These are phyloP conservation scores for Gymnorhina tibicen DNA, from an alignment of 2,113 vertebrate genomes.

Conservation along the genomic window DNA sequence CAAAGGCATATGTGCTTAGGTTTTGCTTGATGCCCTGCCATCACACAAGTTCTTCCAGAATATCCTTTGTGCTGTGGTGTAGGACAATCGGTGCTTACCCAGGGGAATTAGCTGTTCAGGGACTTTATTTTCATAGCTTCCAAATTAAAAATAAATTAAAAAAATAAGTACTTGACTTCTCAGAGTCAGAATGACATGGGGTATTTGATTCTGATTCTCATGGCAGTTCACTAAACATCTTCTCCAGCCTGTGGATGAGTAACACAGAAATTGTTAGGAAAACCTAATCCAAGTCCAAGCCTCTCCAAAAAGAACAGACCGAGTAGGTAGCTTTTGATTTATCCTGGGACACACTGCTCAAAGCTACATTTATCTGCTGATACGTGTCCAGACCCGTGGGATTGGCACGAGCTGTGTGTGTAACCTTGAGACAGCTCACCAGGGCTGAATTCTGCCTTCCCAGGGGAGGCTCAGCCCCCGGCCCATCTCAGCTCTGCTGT, in stretches of 20 bases:
- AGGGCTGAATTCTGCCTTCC: background rate
- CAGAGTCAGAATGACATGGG: background rate
- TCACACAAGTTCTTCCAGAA: background rate
- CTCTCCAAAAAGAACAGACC: background rate
- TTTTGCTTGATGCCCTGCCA: conserved; percentile 25
- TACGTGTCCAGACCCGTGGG: accelerated
- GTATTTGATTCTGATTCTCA: background rate
- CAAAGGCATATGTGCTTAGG: background rate
- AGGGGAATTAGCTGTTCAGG: background rate
- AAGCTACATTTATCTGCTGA: background rate
- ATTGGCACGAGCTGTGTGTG: accelerated
- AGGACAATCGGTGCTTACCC: background rate
- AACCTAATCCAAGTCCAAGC: background rate
- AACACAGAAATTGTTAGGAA: background rate
- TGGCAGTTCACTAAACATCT: background rate
- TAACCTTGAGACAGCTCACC: background rate
- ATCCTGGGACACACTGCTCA: background rate
- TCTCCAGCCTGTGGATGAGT: background rate
- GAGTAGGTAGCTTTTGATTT: background rate
- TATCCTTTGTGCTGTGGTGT: background rate
- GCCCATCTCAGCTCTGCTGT: background rate
- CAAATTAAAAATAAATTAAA: background rate
- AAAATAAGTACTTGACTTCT: background rate
- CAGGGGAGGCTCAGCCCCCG: background rate
- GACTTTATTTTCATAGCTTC: background rate